These are phyloP conservation scores for Actinernus sp. DNA, from an alignment of 92 coral and sea anemone genomes.

Conservation along the genomic window DNA sequence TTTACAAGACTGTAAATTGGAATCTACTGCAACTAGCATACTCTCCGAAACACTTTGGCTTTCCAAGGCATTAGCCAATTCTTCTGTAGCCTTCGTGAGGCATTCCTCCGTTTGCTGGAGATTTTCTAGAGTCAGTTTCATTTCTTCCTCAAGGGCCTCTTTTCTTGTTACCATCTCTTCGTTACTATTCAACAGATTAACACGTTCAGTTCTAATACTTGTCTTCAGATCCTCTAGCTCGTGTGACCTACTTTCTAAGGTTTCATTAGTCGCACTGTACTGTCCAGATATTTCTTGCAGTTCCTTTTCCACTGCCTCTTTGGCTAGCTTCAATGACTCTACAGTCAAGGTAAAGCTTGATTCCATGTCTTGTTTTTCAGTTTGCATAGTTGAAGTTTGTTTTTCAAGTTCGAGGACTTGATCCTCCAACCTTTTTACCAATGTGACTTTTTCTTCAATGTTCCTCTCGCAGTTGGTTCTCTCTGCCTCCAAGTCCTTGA, in stretches of 20 bases:
- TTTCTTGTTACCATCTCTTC: conserved; percentile 9
- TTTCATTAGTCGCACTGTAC: not conserved
- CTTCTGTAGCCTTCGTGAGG: not conserved
- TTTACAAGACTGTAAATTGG: conserved; percentile 23
- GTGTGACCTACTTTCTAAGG: conserved; percentile 6
- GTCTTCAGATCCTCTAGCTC: conserved; percentile 25
- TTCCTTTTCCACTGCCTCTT: conserved; percentile 19
- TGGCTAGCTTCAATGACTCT: conserved; percentile 11
- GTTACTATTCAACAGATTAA: conserved; percentile 27
- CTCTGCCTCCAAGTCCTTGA: conserved; percentile 25
- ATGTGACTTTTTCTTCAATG: not conserved
- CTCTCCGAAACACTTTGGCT: conserved; percentile 19
- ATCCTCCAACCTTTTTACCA: conserved; percentile 23
- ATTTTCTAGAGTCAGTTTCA: not conserved
- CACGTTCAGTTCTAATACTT: conserved; percentile 7
- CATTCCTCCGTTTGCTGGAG: conserved; percentile 18
- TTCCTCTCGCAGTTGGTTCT: conserved; percentile 4
- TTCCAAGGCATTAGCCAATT: conserved; percentile 9
- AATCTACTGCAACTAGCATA: conserved; percentile 41
- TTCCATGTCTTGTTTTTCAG: conserved; percentile 22
- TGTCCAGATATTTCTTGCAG: conserved; percentile 13
- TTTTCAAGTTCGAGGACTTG: conserved; percentile 39
- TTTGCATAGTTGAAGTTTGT: conserved; percentile 13
- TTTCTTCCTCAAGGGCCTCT: conserved; percentile 8
- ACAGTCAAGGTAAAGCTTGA: conserved; percentile 9